Evolutionary conservation across 2,113 vertebrate species (phyloP).

Genomic region (Dolichallabes microphthalmus): DNA sequence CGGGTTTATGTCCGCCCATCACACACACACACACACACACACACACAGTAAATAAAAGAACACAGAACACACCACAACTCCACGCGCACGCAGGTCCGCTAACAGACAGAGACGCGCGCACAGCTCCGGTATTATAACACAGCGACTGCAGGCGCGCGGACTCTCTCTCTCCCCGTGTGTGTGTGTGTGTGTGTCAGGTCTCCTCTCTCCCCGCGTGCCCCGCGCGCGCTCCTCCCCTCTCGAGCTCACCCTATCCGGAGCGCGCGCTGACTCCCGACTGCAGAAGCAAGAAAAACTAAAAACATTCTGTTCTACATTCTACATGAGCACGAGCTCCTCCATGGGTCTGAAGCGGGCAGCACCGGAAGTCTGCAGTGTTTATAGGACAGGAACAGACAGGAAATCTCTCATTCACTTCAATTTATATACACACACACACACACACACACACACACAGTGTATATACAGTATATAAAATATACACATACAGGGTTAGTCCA

Average conservation of each 20-base stretch:
- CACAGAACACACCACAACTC: not conserved
- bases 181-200: not conserved
- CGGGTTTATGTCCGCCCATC: constrained; percentile 1
- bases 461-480: too few relatives aligned
- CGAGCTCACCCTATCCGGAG: not conserved
- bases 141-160: not conserved
- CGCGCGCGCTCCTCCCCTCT: not conserved
- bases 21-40: not conserved
- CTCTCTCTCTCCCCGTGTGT: too few relatives aligned
- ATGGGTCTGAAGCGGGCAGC: not conserved
- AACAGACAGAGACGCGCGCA: not conserved
- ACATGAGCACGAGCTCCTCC: not conserved
- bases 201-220: not conserved
- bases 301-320: not conserved
- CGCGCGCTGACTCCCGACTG: constrained; percentile 1
- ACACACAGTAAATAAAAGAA: not conserved
- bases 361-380: not conserved
- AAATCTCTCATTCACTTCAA: not conserved
- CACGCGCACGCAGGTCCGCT: not conserved
- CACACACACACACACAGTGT: too few relatives aligned
- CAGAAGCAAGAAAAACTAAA: not conserved
- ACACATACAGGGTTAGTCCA: too few relatives aligned
- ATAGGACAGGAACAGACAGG: not conserved
- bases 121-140: not conserved
- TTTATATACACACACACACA: too few relatives aligned